Base-by-base conservation (phyloP, 2,888 invertebrate genomes). In the Eupelmus urozonus region DNA sequence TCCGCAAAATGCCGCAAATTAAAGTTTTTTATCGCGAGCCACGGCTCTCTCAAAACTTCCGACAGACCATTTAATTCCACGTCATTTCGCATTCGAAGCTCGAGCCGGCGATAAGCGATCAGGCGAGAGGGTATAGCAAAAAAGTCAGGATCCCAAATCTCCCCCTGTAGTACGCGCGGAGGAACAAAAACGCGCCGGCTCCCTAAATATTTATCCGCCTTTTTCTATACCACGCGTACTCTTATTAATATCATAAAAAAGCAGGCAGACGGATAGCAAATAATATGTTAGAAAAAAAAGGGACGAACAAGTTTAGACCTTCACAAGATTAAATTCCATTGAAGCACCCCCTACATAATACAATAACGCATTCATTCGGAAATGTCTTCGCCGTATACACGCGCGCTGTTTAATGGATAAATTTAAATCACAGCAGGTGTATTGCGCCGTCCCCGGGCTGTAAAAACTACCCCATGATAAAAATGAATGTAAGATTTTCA, bases 21-120 rank as follows among this genome's bases (percentile, higher is more conserved):
- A 53, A 72, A 72, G 23, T 29, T 72, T 63, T 70, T 63, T 42
- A 53, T n/a, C 42, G 11, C 11, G 5, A 9, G 11, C 16, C 25
- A 2, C 4, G 5, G 25, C 34, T 25, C 29, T 66, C 29, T 51
- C 2, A 51, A 66, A 66, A 59, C n/a, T 34, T 34, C 51, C 42
- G n/a, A 63, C 57, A 20, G 55, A n/a, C 73, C 65, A 18, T 73
- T 73, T 73, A 65, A 73, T 73, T 45, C 65, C 65, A 25, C 49
- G 60, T 49, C 42, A 53, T 62, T 62, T 72, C 20, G 11, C 60
- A 40, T 29, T 45, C 20, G 25, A 27, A 42, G 18, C 42, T 20
- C 40, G 13, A 4, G 27, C 45, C 23, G 2, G 5, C 34, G 67
- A 67, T 67, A 67, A 53, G 40, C 67, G 18, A 45, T 40, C 20